Percentiles rank a stretch among this genome's conserved stretches.
Conservation (phyloP, 2,888 invertebrate species). For the Diarsia mendica region DNA sequence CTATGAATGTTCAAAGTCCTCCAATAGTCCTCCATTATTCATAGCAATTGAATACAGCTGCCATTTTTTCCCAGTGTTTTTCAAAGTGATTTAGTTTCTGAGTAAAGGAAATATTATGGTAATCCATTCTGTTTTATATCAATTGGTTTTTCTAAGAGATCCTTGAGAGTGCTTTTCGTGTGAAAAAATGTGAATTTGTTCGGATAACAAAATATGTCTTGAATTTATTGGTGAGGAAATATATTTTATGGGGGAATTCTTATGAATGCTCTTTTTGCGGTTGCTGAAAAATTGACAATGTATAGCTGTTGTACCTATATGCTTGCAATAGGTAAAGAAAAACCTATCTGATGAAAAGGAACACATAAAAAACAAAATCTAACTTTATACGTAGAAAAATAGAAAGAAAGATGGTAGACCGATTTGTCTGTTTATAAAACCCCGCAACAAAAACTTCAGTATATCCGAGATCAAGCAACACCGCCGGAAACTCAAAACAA, state of each 20-base stretch:
- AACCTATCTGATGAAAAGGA: too few species aligned
- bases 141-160: constrained; percentile 28
- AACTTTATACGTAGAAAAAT: too few species aligned
- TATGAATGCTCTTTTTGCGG: too few species aligned
- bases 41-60: constrained; percentile 49
- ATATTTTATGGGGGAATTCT: not conserved
- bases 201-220: not conserved
- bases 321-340: too few species aligned
- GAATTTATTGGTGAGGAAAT: not conserved
- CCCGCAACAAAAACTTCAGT: too few species aligned
- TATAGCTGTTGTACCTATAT: too few species aligned
- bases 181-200: constrained; percentile 3
- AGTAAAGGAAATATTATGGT: constrained; percentile 53
- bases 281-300: too few species aligned
- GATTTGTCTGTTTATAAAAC: too few species aligned
- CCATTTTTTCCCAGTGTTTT: constrained; percentile 53
- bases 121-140: constrained; percentile 36
- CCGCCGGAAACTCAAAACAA: too few species aligned
- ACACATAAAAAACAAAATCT: too few species aligned
- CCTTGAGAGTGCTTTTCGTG: not conserved
- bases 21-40: constrained; percentile 49
- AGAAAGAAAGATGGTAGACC: too few species aligned
- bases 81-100: constrained; percentile 53
- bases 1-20: constrained; percentile 20
- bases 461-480: too few species aligned